These are phyloP conservation scores for Pitta sordida DNA, from an alignment of 2,113 vertebrate species.

Conservation along the genomic window DNA sequence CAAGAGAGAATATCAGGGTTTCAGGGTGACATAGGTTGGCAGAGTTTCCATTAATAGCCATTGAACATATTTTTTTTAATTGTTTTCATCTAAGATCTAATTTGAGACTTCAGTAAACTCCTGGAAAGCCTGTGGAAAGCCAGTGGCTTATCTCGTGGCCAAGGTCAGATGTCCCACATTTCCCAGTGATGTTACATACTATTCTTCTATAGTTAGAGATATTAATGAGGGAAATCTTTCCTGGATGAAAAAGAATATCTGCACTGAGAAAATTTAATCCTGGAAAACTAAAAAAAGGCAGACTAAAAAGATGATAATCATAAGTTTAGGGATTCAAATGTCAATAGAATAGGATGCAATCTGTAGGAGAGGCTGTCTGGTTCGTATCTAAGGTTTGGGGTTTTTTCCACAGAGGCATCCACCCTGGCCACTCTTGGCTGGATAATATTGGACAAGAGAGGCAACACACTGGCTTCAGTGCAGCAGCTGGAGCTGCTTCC, in stretches of 20 bases:
- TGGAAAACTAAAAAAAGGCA: background rate
- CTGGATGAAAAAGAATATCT: background rate
- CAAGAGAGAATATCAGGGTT: background rate
- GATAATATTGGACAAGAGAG: background rate
- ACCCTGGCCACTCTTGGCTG: background rate
- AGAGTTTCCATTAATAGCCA: background rate
- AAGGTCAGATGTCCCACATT: background rate
- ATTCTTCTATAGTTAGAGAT: background rate
- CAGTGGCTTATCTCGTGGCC: background rate
- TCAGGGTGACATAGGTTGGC: background rate
- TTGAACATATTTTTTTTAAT: background rate
- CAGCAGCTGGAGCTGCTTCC: background rate
- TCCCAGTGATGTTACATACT: background rate
- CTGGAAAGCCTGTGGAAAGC: background rate
- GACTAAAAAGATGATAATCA: background rate
- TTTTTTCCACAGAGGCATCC: background rate
- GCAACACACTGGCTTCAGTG: background rate
- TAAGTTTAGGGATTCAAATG: background rate
- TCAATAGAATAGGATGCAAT: background rate
- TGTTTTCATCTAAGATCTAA: background rate
- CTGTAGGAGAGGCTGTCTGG: background rate
- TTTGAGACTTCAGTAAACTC: background rate
- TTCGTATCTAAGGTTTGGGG: accelerated
- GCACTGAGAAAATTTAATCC: background rate
- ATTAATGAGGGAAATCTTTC: background rate